phyloP scores from a whole-genome alignment of 2,113 vertebrate species.

The Nycticorax nycticorax region DNA sequence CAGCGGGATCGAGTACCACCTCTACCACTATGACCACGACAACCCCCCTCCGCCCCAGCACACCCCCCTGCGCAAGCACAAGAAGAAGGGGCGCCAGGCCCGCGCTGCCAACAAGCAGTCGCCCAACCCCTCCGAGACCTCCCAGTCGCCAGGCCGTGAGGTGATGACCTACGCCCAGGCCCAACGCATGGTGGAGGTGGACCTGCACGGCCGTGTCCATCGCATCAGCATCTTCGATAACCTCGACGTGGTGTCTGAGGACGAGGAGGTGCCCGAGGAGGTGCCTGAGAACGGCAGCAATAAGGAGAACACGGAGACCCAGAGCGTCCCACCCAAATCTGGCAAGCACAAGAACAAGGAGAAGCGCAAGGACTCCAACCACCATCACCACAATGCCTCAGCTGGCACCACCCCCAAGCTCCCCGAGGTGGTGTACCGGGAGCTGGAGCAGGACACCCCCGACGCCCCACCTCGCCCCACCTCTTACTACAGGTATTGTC shows the following conservation, averaged over 20 bases:
- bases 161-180: conserved; percentile 98
- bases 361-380: conserved; percentile 90
- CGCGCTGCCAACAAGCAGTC: conserved; percentile 84
- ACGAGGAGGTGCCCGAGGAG: conserved; percentile 89
- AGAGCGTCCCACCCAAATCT: conserved; percentile 86
- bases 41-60: conserved; percentile 89
- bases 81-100: conserved; percentile 92
- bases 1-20: conserved; percentile 97
- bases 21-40: conserved; percentile 98
- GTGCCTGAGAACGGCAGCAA: conserved; percentile 81
- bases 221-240: conserved; percentile 98
- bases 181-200: conserved; percentile 97
- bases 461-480: conserved; percentile 89
- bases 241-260: conserved; percentile 95
- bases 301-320: conserved; percentile 88
- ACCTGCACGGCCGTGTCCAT: conserved; percentile 93
- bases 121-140: conserved; percentile 88
- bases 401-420: conserved; percentile 90
- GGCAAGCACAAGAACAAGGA: conserved; percentile 98
- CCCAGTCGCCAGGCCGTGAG: conserved; percentile 90
- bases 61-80: conserved; percentile 89
- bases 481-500: conserved; percentile 92
- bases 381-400: conserved; percentile 86
- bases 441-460: conserved; percentile 92
- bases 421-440: conserved; percentile 93